Base-by-base conservation (phyloP, 2,888 invertebrate genomes). In the Epistrophella euchroma region DNA sequence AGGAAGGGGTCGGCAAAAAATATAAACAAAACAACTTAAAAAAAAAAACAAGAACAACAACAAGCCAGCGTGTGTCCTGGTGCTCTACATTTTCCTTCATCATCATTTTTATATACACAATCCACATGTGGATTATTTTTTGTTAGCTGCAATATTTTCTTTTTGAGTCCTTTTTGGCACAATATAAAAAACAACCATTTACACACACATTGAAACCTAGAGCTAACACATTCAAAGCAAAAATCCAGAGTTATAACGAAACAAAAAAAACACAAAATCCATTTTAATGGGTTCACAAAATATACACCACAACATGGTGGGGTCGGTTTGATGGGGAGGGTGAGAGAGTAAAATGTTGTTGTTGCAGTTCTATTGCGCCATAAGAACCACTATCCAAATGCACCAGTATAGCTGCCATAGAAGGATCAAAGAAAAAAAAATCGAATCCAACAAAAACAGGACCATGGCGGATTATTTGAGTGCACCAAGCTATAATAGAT, bases 241-340 rank as follows among this genome's bases (percentile, higher is more conserved):
- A 76, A 62, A 28, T 71, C 68, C 66, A 76, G 52, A 81, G 68
- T 45, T 56, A 52, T 73, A 60, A 37, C 56, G 10, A 0, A 2
- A 62, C 43, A 35, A 80, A 76, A 35, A 80, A 76, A n/a, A n/a
- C n/a, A n/a, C n/a, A n/a, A 77, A 47, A 58, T 6, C 19, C 73
- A 80, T 82, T 86, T 86, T 71, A 86, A 86, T 77, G 86, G 86
- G 77, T 82, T 78, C 82, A 77, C 82, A 82, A 77, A 82, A 73
- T 56, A 73, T 70, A 75, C 55, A 74, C 72, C 72, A 73, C 80
- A 85, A 60, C 81, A 62, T 50, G 66, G 58, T 43, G 45, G 5
- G 22, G 52, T 37, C 22, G 9, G n/a, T 37, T 15, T 7, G 7
- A 2, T 6, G 58, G 15, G 37, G 37, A 19, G 28, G 28, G 28